A percentile compares a stretch with the other conserved stretches of the same genome.
Conservation (phyloP, 2,797 vertebrate species). For the Crenuchus spilurus region DNA sequence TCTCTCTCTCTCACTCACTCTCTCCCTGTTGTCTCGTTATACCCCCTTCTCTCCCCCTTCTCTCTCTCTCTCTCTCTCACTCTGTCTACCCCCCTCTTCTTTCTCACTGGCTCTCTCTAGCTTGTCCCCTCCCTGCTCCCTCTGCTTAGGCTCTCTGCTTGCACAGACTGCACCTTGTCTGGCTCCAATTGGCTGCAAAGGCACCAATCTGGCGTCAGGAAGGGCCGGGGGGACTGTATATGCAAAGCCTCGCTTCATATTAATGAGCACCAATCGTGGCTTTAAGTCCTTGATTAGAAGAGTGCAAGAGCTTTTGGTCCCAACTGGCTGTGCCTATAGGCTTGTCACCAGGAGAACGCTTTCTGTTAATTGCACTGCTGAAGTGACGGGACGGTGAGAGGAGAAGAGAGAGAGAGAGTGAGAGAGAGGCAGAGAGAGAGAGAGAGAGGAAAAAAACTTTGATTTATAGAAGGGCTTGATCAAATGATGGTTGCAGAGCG, state of each 20-base stretch:
- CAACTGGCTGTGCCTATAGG: slow-evolving; percentile 89
- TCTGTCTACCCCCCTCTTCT: slow-evolving; percentile 43
- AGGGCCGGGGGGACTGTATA: slow-evolving; percentile 91
- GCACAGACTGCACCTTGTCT: slow-evolving; percentile 76
- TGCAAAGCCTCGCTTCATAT: slow-evolving; percentile 95
- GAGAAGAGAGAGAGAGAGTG: slow-evolving; percentile 49
- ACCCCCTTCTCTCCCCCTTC: slow-evolving; percentile 38
- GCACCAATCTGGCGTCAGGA: slow-evolving; percentile 83
- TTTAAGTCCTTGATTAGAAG: slow-evolving; percentile 99
- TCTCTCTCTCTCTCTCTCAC: slow-evolving; percentile 49
- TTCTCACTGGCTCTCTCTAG: slow-evolving; percentile 58
- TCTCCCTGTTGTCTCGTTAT: slow-evolving; percentile 51
- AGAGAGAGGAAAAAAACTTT: slow-evolving; percentile 84
- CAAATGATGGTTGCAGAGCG: slow-evolving; percentile 90
- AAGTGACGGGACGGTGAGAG: slow-evolving; percentile 75
- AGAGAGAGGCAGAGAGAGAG: slow-evolving; percentile 64
- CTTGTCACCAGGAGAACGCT: slow-evolving; percentile 77
- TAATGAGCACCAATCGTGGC: slow-evolving; percentile 96
- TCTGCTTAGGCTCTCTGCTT: slow-evolving; percentile 56
- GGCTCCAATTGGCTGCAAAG: slow-evolving; percentile 79
- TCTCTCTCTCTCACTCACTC: slow-evolving; percentile 73
- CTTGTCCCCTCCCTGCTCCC: slow-evolving; percentile 69
- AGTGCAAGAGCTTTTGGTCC: slow-evolving; percentile 92
- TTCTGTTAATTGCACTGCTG: slow-evolving; percentile 88
- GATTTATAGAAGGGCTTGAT: slow-evolving; percentile 88